Base-by-base conservation (phyloP, 2,888 invertebrate genomes). In the Zeuzera pyrina region DNA sequence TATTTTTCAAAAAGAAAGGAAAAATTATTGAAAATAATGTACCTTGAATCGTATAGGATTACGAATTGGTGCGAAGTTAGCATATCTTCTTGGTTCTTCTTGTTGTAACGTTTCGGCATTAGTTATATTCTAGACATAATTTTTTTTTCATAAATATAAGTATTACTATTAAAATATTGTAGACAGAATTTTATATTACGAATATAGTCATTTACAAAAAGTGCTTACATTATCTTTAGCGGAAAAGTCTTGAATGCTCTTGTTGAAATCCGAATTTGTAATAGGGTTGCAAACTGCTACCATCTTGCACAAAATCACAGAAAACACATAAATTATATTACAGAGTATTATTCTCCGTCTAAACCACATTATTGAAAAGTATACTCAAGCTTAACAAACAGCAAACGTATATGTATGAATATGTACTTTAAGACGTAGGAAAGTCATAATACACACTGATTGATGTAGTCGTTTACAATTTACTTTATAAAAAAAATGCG, bases 401-500 rank as follows among this genome's bases (percentile, higher is more conserved):
- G 38, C 36, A 37, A 37, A 39, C 38, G 35, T 14, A n/a, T n/a
- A n/a, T n/a, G n/a, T n/a, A n/a, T n/a, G n/a, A n/a, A n/a, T n/a
- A n/a, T n/a, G n/a, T n/a, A n/a, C n/a, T n/a, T n/a, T n/a, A n/a
- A n/a, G n/a, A n/a, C 35, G 44, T 61, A 52, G 36, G 36, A 42
- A 42, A 41, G n/a, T 43, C 43, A 48, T 46, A 50, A 47, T 40
- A 45, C 43, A 49, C 43, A 51, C 50, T 65, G 57, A 45, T 51
- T 65, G 57, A 45, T 49, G 56, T 39, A 40, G 39, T 38, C 50
- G 52, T 12, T 14, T n/a, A 47, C 46, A 51, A 52, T 57, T 47
- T 53, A 55, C 62, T 72, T 70, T 79, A 78, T 78, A 74, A 76
- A n/a, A n/a, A n/a, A 74, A 73, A 61, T 49, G 47, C 36, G 7